Conservation (phyloP, 2,113 vertebrate genomes). For the Symphodus melops region DNA sequence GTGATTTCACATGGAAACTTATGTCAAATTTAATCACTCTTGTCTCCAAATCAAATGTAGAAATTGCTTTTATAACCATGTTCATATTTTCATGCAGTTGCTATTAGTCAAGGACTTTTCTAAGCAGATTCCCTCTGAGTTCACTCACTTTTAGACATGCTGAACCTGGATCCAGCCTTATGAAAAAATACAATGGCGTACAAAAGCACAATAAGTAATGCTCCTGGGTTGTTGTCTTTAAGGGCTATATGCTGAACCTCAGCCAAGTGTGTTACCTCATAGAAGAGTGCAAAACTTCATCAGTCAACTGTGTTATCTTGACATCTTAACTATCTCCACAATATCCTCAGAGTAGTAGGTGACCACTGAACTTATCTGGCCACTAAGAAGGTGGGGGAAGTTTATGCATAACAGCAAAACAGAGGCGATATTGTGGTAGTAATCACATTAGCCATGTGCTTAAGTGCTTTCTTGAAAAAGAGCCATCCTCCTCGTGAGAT, state of each 20-base stretch:
- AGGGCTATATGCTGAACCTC: neutral
- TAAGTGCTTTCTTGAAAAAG: constrained; percentile 69
- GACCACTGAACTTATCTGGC: neutral
- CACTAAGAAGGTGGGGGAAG: constrained; percentile 2
- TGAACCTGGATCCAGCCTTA: neutral
- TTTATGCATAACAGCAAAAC: constrained; percentile 57
- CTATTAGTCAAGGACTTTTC: neutral
- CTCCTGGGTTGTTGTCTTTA: neutral
- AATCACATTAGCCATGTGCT: constrained; percentile 83
- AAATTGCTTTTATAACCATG: neutral
- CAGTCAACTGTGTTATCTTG: neutral
- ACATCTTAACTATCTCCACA: constrained; percentile 2
- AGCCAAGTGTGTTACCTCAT: neutral
- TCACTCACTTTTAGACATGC: neutral
- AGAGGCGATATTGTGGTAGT: constrained; percentile 77
- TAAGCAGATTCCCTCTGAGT: neutral
- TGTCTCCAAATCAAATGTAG: neutral
- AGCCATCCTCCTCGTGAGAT: constrained; percentile 74
- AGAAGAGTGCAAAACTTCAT: neutral
- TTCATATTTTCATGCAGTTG: neutral
- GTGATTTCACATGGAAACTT: no score
- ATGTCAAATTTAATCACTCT: neutral
- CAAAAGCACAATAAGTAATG: neutral
- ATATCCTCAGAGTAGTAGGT: neutral
- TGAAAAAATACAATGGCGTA: neutral